Base-by-base conservation (phyloP, 2,113 vertebrate genomes). In the Muntiacus reevesi region DNA sequence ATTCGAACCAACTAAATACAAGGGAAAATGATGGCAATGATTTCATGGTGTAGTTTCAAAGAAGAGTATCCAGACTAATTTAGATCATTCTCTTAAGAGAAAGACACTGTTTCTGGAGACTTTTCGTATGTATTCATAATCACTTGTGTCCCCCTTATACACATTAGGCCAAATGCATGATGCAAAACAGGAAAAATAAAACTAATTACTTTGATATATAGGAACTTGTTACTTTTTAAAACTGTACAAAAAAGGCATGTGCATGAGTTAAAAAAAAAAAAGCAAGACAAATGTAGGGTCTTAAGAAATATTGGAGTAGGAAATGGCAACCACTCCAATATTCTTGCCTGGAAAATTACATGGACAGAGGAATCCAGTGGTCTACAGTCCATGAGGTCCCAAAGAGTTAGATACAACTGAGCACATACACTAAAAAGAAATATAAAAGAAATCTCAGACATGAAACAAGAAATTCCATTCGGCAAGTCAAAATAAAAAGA, bases 201-300 rank as follows among this genome's bases (percentile, higher is more conserved):
- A 45, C 30, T 13, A 84, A 76, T 11, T n/a, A 76, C 59, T 95
- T 87, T 89, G 47, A 33, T 60, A 74, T 33, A 62, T 82, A 57
- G 64, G 45, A 36, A 96, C 99, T 99, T 98, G 98, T 98, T 98
- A 97, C 36, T 2, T 95, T 94, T 98, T 93, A 86, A 98, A 98
- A 98, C 96, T 99, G 98, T 98, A 99, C 97, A 99, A 99, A 98
- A 89, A 98, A 91, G 95, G 89, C 95, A 97, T 97, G 64, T 50
- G 82, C 82, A 95, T 94, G 97, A 98, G 96, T 98, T 99, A 97
- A 98, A 98, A 98, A 96, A 57, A 97, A 98, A 98, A 98, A 95
- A 54, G 96, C 60, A 94, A 94, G 21, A 74, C 86, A 93, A 96
- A 98, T 45, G 62, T 27, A 59, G 78, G 50, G 52, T 96, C 96